Base-by-base conservation (phyloP, 2,113 vertebrate genomes). In the Epinephelus moara region DNA sequence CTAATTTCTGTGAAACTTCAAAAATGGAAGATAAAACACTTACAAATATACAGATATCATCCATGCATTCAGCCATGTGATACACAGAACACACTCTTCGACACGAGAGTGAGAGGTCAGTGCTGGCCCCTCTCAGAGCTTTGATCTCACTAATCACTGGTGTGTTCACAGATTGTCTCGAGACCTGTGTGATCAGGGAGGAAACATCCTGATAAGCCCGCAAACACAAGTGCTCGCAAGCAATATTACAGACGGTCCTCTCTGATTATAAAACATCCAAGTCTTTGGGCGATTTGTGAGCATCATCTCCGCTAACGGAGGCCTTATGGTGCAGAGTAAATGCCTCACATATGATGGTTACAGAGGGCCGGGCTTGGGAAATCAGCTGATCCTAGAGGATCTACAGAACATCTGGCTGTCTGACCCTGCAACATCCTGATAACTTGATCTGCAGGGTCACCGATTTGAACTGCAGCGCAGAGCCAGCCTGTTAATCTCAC, bases 381-480 rank as follows among this genome's bases (percentile, higher is more conserved):
- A 91, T 86, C 91, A 92, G 88, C 91, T 92, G 90, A 93, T 92
- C 85, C 82, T 47, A 90, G 84, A 91, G 93, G 92, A 91, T 93
- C 89, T 88, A 75, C 89, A 78, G 84, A 92, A 94, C 94, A 94
- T 94, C 94, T 94, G 94, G 90, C 88, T 6, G 87, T 92, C 90
- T 91, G 88, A 90, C 85, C 90, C 79, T 3, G 70, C 83, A 86
- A 62, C 93, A 91, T 93, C 82, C 86, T 91, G 90, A 94, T 89
- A 85, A 92, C 84, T 91, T 91, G 84, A 92, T 92, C 93, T 89
- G 85, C 90, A 85, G 91, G 91, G 92, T 92, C 88, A 91, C 82
- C n/a, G 19, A 89, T 91, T 81, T 92, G 89, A 91, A 86, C 83
- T 27, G 69, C 80, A 68, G 84, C 40, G 11, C 88, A 64, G 78